A percentile compares a stretch with the other conserved stretches of the same genome.
Conservation (phyloP, 1,140 invertebrate genomes). For the Bombus pascuorum region DNA sequence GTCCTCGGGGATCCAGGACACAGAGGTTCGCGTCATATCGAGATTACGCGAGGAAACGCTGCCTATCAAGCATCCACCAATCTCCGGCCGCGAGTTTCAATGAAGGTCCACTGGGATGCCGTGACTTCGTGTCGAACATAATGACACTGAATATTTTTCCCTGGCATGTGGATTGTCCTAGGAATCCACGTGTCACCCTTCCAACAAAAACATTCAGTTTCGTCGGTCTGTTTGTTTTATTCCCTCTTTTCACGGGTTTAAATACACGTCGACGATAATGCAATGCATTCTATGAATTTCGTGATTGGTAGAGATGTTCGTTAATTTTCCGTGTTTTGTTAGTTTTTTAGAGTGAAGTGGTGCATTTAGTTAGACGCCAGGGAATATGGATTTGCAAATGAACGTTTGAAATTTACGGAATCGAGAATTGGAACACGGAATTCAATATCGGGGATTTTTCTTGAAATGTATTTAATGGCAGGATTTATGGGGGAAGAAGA, state of each 20-base stretch:
- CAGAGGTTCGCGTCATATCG: conserved; percentile 35
- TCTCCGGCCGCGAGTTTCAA: conserved; percentile 41
- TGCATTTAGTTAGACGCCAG: not conserved
- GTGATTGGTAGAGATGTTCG: not conserved
- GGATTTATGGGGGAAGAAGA: not conserved
- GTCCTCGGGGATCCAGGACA: conserved; percentile 11
- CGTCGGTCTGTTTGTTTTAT: not conserved
- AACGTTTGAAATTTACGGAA: not conserved
- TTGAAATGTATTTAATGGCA: not conserved
- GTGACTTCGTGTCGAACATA: conserved; percentile 8
- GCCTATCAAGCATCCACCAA: conserved; percentile 40
- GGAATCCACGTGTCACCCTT: not conserved
- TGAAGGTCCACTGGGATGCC: conserved; percentile 26
- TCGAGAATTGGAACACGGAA: not conserved
- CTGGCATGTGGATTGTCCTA: conserved; percentile 13
- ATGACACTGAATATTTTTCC: conserved; percentile 23
- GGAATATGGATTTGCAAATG: not conserved
- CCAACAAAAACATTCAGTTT: conserved; percentile 2
- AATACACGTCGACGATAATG: not conserved
- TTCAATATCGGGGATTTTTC: not conserved
- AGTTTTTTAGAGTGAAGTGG: not conserved
- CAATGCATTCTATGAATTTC: not conserved
- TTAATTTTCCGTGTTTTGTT: not conserved
- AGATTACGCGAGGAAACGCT: conserved; percentile 50
- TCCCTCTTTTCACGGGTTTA: not conserved